Evolutionary conservation across 1,140 invertebrate genomes (phyloP).

Genomic region (Hycleus cichorii): DNA sequence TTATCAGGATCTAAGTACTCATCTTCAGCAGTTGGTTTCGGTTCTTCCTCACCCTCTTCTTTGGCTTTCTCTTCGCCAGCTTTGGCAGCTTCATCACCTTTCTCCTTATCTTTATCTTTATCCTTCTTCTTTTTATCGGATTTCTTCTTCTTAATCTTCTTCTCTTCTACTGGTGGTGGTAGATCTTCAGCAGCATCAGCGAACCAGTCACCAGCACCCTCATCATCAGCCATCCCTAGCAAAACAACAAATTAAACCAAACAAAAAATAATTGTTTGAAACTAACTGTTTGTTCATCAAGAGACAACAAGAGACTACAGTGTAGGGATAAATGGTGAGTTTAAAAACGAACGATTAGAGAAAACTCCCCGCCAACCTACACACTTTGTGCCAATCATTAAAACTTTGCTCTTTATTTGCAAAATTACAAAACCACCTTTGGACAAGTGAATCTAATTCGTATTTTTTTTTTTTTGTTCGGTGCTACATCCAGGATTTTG

Average conservation of each 20-base stretch:
- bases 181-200: constrained; percentile 14
- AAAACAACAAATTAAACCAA: background rate
- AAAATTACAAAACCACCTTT: background rate
- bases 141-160: background rate
- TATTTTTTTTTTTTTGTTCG: too few species aligned
- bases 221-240: constrained; percentile 7
- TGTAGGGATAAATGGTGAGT: background rate
- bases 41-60: constrained; percentile 18
- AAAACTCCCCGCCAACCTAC: background rate
- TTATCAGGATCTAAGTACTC: constrained; percentile 50
- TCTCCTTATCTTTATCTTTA: constrained; percentile 28
- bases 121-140: background rate
- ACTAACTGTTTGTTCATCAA: background rate
- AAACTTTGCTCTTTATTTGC: background rate
- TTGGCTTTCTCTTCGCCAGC: constrained; percentile 35
- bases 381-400: background rate
- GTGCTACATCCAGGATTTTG: too few species aligned
- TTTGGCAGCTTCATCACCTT: constrained; percentile 30
- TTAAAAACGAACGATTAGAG: background rate
- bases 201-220: constrained; percentile 24
- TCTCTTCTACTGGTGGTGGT: background rate
- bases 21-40: constrained; percentile 44
- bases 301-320: background rate
- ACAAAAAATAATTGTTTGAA: background rate
- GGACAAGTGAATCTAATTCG: background rate